Base-by-base conservation (phyloP, 2,797 vertebrate species). In the Limnodromus scolopaceus region DNA sequence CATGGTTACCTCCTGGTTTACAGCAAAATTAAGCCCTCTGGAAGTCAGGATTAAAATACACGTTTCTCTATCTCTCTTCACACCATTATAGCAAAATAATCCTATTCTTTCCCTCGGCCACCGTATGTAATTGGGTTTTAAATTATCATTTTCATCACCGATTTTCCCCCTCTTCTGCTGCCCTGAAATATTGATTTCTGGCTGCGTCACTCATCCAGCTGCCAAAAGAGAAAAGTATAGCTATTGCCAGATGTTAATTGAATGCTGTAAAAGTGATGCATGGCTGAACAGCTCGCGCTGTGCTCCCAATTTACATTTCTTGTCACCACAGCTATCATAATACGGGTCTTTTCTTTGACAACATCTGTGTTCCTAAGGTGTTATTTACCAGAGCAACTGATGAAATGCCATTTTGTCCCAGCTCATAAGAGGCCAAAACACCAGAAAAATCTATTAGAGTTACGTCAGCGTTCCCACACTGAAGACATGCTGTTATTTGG, bases 151-250 rank as follows among this genome's bases (percentile, higher is more conserved):
- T 90, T 92, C 71, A 53, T 51, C 6, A 3, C 34, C 11, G 8
- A 25, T 77, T 95, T 82, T 34, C 39, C 46, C 74, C n/a, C 11
- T 78, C 80, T 79, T 69, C 80, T 87, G 13, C 48, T 81, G 34
- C 84, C 78, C 88, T 80, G 79, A 93, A 81, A 82, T 66, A 81
- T 45, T 92, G 88, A 66, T 91, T 91, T 90, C 63, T 85, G 41
- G 48, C 87, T 66, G 24, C 19, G 5, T 92, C 87, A 55, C 38
- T 60, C 54, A 65, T 70, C 65, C 75, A 77, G 77, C 74, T 96
- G 95, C 95, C 93, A 94, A 88, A 93, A 89, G 94, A 79, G 66
- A 72, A 95, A 96, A 87, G 95, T 84, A 89, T 85, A 91, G 84
- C 89, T 74, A 86, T 90, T 94, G 93, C 86, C 92, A 96, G 93